Evolutionary conservation across 1,140 invertebrate genomes (phyloP), one percentile per base, ranked within the genome.

Genomic region (Drosophila teissieri): DNA sequence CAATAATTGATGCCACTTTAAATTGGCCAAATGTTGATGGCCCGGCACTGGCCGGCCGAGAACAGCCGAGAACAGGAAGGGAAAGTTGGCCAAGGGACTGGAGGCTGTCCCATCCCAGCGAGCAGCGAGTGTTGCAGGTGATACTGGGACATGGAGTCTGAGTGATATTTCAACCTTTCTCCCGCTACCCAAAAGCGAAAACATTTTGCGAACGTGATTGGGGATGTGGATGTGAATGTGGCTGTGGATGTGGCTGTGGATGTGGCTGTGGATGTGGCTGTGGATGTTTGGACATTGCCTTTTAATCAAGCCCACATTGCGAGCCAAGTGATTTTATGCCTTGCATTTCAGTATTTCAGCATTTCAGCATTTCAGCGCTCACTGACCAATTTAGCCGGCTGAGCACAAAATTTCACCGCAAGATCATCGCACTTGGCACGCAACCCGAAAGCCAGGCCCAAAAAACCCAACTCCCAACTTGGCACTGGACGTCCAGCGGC

Each of bases 351-450:
- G 85, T 78, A 85, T 83, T 81, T 90, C 78, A 75, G 85, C 75
- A 27, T 27, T 27, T 27, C 27, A 27, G 27, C 27, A 31, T 80
- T 74, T 90, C 78, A 75, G 85, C 72, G 85, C 76, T 91, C 79
- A 83, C 88, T 90, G 86, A 90, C 86, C 86, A 90, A 91, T 90
- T 90, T 90, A 90, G 72, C 82, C 76, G 88, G 58, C 72, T 90
- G 86, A 90, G 88, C 86, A 91, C 76, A 90, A 90, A 91, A 90
- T 90, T 90, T 91, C 79, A 88, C 82, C 88, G 88, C 76, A 81
- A 88, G 86, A 91, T 90, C 86, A 90, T 90, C 88, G 86, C 86
- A 88, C 86, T 91, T 91, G 73, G 88, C 86, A 90, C 86, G 86
- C 86, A 90, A 90, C 83, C 79, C 75, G 48, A 65, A 81, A 81